phyloP scores from a whole-genome alignment of 1,140 invertebrate species.

The Leptoteleia sp. region DNA sequence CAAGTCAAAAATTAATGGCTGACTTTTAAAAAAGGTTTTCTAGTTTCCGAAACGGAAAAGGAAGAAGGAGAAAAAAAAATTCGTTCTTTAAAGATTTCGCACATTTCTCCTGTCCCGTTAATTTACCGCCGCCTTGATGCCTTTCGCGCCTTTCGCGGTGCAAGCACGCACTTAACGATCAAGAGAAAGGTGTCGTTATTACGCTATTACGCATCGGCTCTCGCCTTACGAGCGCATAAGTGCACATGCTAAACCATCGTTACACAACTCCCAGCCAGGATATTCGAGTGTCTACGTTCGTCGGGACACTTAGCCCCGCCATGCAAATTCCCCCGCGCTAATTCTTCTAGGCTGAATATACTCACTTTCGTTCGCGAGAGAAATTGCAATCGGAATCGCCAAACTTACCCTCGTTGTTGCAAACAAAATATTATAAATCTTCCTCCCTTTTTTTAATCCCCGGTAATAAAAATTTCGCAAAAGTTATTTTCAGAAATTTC shows the following conservation, averaged over 20 bases:
- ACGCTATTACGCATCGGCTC: conserved; percentile 42
- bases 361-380: conserved; percentile 18
- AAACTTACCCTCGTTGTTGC: too few species aligned
- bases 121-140: conserved; percentile 38
- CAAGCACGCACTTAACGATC: conserved; percentile 46
- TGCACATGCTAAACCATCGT: conserved; percentile 37
- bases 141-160: conserved; percentile 44
- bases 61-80: too few species aligned
- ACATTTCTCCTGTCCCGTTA: conserved; percentile 64
- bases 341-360: too few species aligned
- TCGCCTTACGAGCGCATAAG: conserved; percentile 33
- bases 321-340: conserved; percentile 28
- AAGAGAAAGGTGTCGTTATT: conserved; percentile 66
- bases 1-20: too few species aligned
- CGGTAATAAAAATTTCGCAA: too few species aligned
- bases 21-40: conserved; percentile 18
- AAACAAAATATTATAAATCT: too few species aligned
- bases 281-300: conserved; percentile 23
- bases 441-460: too few species aligned
- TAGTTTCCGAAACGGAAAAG: not conserved
- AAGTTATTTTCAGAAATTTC: too few species aligned
- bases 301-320: conserved; percentile 36
- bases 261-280: conserved; percentile 48
- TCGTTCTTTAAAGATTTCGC: conserved; percentile 45
- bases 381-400: not conserved